Conservation (phyloP, 2,888 invertebrate genomes). For the Noctua pronuba region DNA sequence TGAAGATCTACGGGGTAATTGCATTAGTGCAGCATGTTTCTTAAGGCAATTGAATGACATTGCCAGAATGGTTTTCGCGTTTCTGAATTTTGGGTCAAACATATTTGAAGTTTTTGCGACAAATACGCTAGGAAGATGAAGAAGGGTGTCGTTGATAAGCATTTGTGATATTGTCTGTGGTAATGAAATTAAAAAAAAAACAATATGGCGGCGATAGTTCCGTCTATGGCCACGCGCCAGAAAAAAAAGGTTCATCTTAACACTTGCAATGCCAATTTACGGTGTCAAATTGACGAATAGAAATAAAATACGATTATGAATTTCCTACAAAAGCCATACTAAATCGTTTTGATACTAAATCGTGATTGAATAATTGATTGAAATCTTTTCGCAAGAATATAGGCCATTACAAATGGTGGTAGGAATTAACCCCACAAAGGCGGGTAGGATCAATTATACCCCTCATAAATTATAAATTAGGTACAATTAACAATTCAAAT, state of each 20-base stretch:
- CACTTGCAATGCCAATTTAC: neutral
- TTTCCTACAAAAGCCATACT: neutral
- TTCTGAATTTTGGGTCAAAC: no score
- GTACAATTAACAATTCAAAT: constrained; percentile 60
- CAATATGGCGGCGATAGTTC: neutral
- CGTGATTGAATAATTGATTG: neutral
- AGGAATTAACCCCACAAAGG: constrained; percentile 17
- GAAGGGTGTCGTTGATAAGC: no score
- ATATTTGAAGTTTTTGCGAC: no score
- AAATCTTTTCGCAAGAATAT: neutral
- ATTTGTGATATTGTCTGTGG: no score
- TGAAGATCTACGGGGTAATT: neutral
- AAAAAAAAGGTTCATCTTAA: neutral
- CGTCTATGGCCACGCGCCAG: no score
- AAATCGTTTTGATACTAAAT: neutral
- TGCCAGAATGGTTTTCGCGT: no score
- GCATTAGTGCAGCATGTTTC: neutral
- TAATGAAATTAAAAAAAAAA: no score
- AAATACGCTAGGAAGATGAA: no score
- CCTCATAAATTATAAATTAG: constrained; percentile 55
- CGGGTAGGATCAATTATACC: constrained; percentile 24
- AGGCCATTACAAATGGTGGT: neutral
- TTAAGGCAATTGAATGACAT: neutral
- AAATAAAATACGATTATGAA: neutral
- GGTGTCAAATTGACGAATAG: neutral